phyloP scores from a whole-genome alignment of 2,888 invertebrate species.

The Cabera pusaria region DNA sequence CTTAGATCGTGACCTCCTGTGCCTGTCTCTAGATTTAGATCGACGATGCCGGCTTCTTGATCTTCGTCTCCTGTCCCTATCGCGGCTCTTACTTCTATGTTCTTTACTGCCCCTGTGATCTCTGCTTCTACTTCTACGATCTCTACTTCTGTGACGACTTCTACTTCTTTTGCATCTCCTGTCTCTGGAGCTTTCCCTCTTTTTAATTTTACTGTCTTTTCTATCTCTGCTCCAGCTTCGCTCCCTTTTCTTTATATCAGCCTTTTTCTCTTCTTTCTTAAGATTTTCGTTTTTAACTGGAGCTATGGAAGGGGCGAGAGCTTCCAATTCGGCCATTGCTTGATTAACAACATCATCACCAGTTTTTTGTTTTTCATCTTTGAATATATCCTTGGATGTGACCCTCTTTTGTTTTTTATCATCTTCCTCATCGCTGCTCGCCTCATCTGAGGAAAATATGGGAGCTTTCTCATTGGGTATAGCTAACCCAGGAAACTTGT shows the following conservation, averaged over 20 bases:
- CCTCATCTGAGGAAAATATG: slow-evolving; percentile 62
- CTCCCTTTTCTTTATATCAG: slow-evolving; percentile 47
- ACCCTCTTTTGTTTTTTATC: slow-evolving; percentile 55
- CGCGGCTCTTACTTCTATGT: slow-evolving; percentile 49
- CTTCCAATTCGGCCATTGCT: slow-evolving; percentile 93
- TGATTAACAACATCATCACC: slow-evolving; percentile 86
- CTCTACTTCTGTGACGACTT: slow-evolving; percentile 46
- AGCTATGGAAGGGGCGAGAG: slow-evolving; percentile 88
- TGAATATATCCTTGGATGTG: slow-evolving; percentile 72
- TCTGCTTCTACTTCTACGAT: slow-evolving; percentile 47
- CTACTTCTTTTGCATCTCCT: slow-evolving; percentile 41
- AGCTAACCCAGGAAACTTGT: slow-evolving; percentile 91
- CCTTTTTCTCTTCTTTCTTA: slow-evolving; percentile 27
- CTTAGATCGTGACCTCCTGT: slow-evolving; percentile 48
- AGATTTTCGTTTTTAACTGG: slow-evolving; percentile 37
- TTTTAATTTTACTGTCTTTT: slow-evolving; percentile 45
- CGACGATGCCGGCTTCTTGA: slow-evolving; percentile 43
- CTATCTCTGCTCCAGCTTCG: slow-evolving; percentile 49
- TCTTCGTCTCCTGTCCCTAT: slow-evolving; percentile 37
- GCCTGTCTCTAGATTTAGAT: slow-evolving; percentile 40
- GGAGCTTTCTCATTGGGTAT: slow-evolving; percentile 88
- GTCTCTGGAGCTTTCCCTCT: slow-evolving; percentile 53
- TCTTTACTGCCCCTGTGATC: slow-evolving; percentile 41
- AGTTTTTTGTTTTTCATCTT: slow-evolving; percentile 56
- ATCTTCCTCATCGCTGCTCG: slow-evolving; percentile 56